Base-by-base conservation (phyloP, 2,888 invertebrate genomes). In the Cerceris ruficornis region DNA sequence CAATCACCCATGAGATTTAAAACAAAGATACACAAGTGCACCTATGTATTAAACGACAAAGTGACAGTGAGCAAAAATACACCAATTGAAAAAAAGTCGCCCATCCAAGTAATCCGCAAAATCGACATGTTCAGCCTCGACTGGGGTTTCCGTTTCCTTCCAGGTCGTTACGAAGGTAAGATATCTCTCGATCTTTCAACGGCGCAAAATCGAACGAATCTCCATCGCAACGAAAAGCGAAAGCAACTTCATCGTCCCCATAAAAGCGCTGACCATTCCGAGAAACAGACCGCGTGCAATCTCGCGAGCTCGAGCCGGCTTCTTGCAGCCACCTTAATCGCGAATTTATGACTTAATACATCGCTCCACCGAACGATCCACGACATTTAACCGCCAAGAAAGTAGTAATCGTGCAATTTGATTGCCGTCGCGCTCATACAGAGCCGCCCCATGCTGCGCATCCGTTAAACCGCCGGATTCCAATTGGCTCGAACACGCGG, bases 51-150 rank as follows among this genome's bases (percentile, higher is more conserved):
- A 28, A 28, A 28, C 4, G 28, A 28, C 28, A 28, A 1, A 28
- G 28, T 28, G 28, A 28, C 28, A 28, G 28, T 28, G 28, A 28
- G 4, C 4, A 28, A 28, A 28, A 28, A 28, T 28, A 28, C 28
- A 28, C 28, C 1, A 46, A 1, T 46, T 6, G 8, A 46, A 46
- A 46, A 46, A 46, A 8, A 43, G 9, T 11, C 46, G 2, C 9
- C 8, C 1, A 2, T 46, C 46, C 8, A 46, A 6, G 6, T 46
- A 11, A 46, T 46, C 11, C 28, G 28, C 28, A 28, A 28, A 28
- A 28, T 28, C 8, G 64, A 42, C 41, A 86, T 84, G 86, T 86
- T 86, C 75, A 77, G 78, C 15, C 67, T 86, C 14, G 81, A 86
- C 54, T 86, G 82, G 82, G 83, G 80, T n/a, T 81, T 84, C 41